Conservation (phyloP, 2,113 vertebrate species). For the Baryphthengus martii region DNA sequence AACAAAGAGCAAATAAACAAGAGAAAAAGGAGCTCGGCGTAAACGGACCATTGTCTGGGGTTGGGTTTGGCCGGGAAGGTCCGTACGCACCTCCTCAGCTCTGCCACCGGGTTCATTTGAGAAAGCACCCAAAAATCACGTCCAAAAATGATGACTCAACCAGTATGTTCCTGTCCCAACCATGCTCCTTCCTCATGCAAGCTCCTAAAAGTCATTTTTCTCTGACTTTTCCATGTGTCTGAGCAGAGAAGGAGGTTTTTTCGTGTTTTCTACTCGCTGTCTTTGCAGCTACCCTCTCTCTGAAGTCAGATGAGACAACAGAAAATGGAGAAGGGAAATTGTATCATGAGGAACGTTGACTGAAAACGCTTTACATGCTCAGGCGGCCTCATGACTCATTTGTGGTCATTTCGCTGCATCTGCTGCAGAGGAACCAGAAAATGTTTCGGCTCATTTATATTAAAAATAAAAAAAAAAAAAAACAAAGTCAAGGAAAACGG, state of each 20-base stretch:
- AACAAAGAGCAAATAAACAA: not conserved
- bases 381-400: not conserved
- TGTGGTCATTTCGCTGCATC: not conserved
- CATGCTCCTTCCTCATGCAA: no score
- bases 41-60: not conserved
- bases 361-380: rapidly evolving
- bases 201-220: rapidly evolving
- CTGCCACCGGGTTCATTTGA: not conserved
- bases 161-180: rapidly evolving
- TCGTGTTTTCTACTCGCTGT: rapidly evolving
- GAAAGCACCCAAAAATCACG: not conserved
- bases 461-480: not conserved
- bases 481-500: not conserved
- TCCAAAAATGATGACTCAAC: not conserved
- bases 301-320: rapidly evolving
- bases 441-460: not conserved
- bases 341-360: rapidly evolving
- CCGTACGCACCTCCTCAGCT: not conserved
- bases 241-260: not conserved
- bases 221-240: rapidly evolving
- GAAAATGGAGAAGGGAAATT: rapidly evolving
- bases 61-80: not conserved
- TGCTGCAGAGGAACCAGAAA: not conserved
- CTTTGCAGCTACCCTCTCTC: not conserved
- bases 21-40: not conserved